Base-by-base conservation (phyloP, 2,888 invertebrate genomes). In the Lepeophtheirus nordmannii region DNA sequence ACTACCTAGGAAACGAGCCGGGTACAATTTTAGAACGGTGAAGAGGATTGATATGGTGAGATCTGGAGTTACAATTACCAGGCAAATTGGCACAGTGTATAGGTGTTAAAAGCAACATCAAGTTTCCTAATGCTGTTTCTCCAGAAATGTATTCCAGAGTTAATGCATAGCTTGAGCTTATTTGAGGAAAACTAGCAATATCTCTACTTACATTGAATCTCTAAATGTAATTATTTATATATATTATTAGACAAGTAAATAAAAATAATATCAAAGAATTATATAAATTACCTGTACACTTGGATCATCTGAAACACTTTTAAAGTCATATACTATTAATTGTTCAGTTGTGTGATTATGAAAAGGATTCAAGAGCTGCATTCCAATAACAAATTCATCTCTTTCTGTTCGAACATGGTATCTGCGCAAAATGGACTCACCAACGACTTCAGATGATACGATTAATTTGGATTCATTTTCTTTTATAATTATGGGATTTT, bases 361-460 rank as follows among this genome's bases (percentile, higher is more conserved):
- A 68, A 91, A 86, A 1, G 92, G 91, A 77, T 92, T 93, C 7
- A 94, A 76, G 17, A 94, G 81, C 75, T 93, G 90, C 58, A 94
- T 82, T 9, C 91, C 91, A 62, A 93, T 81, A 0, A 89, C 89
- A 74, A 65, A 65, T 39, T 65, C 65, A 58, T 65, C 65, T 23
- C 65, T 58, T 23, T 65, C 65, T 11, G 40, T 58, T 38, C 65
- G n/a, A 23, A 65, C 20, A 38, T 58, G 39, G 23, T 65, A 65
- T n/a, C 75, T 76, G 69, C 69, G 72, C 20, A 76, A 72, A 23
- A 70, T 72, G 41, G 75, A 73, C 60, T 70, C 71, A 39, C 73
- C 79, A 70, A 83, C 82, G 5, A 80, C 81, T 1, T 79, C 79
- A 58, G 79, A 76, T 10, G 79, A 77, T 14, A 89, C 82, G 11